Evolutionary conservation across 2,113 vertebrate species (phyloP).

Genomic region (Eurystomus gularis): DNA sequence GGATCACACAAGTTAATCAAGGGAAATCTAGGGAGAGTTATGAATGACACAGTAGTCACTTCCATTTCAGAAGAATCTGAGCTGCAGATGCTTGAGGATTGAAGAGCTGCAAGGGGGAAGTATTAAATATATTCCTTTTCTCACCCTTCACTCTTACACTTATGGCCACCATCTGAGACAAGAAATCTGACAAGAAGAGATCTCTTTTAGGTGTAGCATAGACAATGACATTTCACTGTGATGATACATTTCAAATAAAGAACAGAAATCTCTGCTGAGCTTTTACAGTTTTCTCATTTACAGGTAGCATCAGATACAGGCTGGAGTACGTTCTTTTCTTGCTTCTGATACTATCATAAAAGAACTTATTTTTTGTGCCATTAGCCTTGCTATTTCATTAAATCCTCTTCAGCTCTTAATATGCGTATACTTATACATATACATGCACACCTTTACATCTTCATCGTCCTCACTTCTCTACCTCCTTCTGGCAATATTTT

Average conservation of each 20-base stretch:
- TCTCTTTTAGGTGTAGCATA: neutral
- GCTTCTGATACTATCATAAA: neutral
- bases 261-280: neutral
- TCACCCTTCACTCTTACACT: neutral
- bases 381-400: neutral
- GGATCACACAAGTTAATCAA: neutral
- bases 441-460: rapidly evolving
- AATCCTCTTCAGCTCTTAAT: neutral
- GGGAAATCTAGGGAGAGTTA: neutral
- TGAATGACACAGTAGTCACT: neutral
- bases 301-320: neutral
- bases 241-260: neutral
- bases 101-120: rapidly evolving
- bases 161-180: neutral
- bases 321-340: neutral
- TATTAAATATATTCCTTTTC: neutral
- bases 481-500: neutral
- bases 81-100: neutral
- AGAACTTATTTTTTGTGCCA: neutral
- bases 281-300: neutral
- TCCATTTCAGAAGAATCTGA: neutral
- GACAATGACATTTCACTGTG: neutral
- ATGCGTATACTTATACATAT: rapidly evolving
- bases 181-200: neutral
- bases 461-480: neutral